Conservation (phyloP, 2,888 invertebrate genomes). For the Hetaerina titia region DNA sequence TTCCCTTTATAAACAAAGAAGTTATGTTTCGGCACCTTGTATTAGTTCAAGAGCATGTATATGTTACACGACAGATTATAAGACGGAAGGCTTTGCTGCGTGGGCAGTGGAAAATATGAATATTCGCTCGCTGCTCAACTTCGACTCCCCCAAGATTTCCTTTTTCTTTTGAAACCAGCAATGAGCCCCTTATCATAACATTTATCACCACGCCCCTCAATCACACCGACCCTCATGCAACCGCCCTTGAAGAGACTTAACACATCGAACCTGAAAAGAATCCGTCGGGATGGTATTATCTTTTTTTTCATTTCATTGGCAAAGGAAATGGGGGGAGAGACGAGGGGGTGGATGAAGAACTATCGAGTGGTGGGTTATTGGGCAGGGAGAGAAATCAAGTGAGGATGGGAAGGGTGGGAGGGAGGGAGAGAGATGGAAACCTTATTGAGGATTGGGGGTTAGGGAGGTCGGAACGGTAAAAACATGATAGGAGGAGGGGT, state of each 20-base stretch:
- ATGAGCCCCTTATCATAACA: background rate
- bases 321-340: background rate
- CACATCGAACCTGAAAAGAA: background rate
- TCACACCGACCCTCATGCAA: background rate
- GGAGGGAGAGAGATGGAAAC: background rate
- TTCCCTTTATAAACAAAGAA: too few species aligned
- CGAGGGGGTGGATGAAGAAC: background rate
- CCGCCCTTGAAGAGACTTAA: background rate
- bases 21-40: too few species aligned
- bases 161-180: too few species aligned
- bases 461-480: background rate
- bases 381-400: constrained; percentile 12
- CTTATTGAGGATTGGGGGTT: constrained; percentile 40
- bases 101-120: too few species aligned
- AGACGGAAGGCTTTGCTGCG: too few species aligned
- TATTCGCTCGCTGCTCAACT: too few species aligned
- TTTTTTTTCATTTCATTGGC: background rate
- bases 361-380: constrained; percentile 2
- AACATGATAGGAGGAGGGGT: background rate
- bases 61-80: too few species aligned
- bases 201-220: background rate
- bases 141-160: too few species aligned
- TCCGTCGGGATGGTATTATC: background rate
- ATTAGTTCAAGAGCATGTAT: too few species aligned
- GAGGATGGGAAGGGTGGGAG: background rate